Conservation (phyloP, 2,888 invertebrate species). For the Callimorpha dominula region DNA sequence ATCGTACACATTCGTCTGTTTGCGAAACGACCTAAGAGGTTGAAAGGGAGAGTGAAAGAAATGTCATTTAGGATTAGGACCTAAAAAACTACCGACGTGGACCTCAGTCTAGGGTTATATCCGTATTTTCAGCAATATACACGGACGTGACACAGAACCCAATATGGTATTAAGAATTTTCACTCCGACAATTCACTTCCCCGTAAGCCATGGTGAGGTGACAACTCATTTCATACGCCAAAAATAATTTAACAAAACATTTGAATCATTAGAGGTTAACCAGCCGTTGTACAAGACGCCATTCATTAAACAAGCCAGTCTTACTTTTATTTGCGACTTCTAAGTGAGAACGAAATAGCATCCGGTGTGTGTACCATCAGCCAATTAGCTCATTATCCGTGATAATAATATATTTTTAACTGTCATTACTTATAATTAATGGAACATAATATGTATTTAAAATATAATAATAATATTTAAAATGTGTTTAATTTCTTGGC, state of each 20-base stretch:
- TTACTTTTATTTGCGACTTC: slow-evolving; percentile 74
- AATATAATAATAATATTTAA: slow-evolving; percentile 3
- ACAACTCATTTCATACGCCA: background rate
- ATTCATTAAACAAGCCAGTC: slow-evolving; percentile 70
- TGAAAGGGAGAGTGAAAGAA: too few relatives aligned
- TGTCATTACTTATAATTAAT: slow-evolving; percentile 18
- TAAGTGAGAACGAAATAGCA: slow-evolving; percentile 76
- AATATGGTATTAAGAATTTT: background rate
- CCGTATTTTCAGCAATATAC: too few relatives aligned
- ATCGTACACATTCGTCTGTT: background rate
- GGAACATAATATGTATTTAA: slow-evolving; percentile 20
- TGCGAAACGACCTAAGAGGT: too few relatives aligned
- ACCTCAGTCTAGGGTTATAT: too few relatives aligned
- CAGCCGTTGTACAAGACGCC: slow-evolving; percentile 48
- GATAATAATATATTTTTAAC: slow-evolving; percentile 18
- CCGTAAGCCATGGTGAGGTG: background rate
- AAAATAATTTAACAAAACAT: slow-evolving; percentile 23
- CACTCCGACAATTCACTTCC: background rate
- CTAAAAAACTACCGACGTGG: too few relatives aligned
- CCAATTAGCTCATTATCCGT: slow-evolving; percentile 52
- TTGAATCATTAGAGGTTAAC: slow-evolving; percentile 32
- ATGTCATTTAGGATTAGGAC: too few relatives aligned
- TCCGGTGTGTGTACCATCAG: slow-evolving; percentile 72
- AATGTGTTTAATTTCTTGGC: slow-evolving; percentile 9
- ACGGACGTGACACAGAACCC: too few relatives aligned